phyloP scores from a whole-genome alignment of 2,888 invertebrate genomes.

The Idaea dimidiata region DNA sequence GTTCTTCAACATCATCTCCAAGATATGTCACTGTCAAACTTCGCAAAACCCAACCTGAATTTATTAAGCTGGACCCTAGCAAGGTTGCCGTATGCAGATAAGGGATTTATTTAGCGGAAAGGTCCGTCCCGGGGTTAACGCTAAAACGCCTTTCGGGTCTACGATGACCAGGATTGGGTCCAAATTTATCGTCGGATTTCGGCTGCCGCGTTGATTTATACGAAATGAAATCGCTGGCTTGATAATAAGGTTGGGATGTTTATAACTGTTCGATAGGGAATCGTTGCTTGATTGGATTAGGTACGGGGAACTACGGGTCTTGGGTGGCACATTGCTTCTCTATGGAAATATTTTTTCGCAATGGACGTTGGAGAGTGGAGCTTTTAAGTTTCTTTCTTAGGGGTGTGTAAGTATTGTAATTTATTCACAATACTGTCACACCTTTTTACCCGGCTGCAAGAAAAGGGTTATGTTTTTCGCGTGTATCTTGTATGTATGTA shows the following conservation, averaged over 20 bases:
- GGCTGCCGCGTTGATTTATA: conserved; percentile 75
- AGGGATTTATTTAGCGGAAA: conserved; percentile 82
- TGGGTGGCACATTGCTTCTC: background rate
- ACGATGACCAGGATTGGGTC: conserved; percentile 77
- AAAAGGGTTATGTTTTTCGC: too few species aligned
- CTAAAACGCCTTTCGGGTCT: conserved; percentile 73
- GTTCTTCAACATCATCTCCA: conserved; percentile 43
- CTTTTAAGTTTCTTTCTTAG: too few species aligned
- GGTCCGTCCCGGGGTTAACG: conserved; percentile 77
- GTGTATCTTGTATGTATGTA: too few species aligned
- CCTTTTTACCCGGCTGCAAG: too few species aligned
- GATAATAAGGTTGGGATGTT: conserved; percentile 49
- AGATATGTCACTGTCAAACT: conserved; percentile 54
- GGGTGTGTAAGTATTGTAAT: too few species aligned
- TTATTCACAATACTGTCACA: too few species aligned
- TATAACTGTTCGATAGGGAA: background rate
- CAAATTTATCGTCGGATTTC: conserved; percentile 77
- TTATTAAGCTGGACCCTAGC: conserved; percentile 81
- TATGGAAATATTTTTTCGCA: background rate
- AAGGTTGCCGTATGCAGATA: conserved; percentile 82
- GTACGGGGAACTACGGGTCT: background rate
- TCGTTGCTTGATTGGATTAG: background rate
- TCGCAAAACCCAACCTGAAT: conserved; percentile 78
- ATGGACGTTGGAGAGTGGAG: background rate
- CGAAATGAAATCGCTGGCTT: conserved; percentile 62